Conservation (phyloP, 2,797 vertebrate species). For the Falco biarmicus region DNA sequence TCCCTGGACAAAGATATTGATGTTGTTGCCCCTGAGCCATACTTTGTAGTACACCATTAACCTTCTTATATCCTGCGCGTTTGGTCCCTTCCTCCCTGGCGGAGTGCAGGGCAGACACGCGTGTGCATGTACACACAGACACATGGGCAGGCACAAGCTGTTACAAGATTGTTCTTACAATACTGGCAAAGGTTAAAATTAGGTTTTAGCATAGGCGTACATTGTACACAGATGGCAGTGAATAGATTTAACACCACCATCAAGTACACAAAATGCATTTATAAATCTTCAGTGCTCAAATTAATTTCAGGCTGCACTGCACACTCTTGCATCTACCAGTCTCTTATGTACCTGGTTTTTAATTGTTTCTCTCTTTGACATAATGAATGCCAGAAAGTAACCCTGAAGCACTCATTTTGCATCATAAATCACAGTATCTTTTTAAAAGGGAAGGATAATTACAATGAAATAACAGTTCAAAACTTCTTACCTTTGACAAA, state of each 20-base stretch:
- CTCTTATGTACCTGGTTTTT: slow-evolving; percentile 42
- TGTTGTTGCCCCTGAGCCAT: not conserved
- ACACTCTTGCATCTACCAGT: not conserved
- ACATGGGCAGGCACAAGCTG: not conserved
- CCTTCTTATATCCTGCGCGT: not conserved
- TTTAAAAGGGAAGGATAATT: slow-evolving; percentile 72
- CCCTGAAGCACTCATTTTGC: slow-evolving; percentile 56
- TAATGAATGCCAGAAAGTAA: slow-evolving; percentile 68
- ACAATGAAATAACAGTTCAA: slow-evolving; percentile 67
- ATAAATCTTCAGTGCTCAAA: slow-evolving; percentile 44
- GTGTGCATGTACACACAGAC: rapidly evolving
- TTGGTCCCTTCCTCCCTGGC: not conserved
- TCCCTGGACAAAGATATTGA: not conserved
- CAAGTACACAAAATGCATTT: not conserved
- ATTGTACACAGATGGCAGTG: not conserved
- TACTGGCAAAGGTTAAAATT: slow-evolving; percentile 34
- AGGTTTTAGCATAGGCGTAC: slow-evolving; percentile 11
- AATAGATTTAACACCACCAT: slow-evolving; percentile 7
- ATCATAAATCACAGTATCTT: slow-evolving; percentile 75
- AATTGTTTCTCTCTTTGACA: slow-evolving; percentile 69
- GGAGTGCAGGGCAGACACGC: not conserved
- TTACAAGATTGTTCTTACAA: not conserved
- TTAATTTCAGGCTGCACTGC: slow-evolving; percentile 52
- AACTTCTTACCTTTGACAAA: slow-evolving; percentile 74
- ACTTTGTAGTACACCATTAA: slow-evolving; percentile 3